Conservation (phyloP, 2,888 invertebrate species). For the Psylliodes chrysocephalus region DNA sequence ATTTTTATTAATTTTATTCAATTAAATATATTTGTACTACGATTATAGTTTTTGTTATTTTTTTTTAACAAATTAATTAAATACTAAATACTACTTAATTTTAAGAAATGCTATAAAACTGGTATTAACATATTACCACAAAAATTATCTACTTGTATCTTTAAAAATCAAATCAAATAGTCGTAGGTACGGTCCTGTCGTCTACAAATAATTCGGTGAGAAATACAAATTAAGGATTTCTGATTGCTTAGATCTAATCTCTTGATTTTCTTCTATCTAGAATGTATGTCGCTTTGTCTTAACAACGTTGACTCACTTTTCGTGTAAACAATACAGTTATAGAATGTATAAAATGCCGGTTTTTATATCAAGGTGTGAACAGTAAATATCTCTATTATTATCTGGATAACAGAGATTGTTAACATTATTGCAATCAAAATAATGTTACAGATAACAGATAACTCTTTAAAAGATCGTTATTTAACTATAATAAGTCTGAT, state of each 20-base stretch:
- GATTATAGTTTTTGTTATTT: too few relatives aligned
- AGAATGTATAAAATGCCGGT: constrained; percentile 6
- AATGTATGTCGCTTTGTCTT: constrained; percentile 16
- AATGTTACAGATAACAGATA: background rate
- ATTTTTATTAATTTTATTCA: too few relatives aligned
- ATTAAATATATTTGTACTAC: too few relatives aligned
- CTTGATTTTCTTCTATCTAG: background rate
- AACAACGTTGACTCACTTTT: constrained; percentile 10
- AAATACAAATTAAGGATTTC: constrained; percentile 18
- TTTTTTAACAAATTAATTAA: too few relatives aligned
- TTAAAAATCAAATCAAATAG: too few relatives aligned
- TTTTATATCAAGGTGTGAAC: constrained; percentile 25
- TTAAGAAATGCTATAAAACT: too few relatives aligned
- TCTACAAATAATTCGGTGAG: constrained; percentile 1
- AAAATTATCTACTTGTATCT: too few relatives aligned
- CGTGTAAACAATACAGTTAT: constrained; percentile 13
- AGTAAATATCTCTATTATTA: background rate
- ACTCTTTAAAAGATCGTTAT: too few relatives aligned
- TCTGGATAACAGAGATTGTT: background rate
- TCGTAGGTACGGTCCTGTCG: background rate
- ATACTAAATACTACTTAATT: too few relatives aligned
- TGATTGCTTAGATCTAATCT: constrained; percentile 17
- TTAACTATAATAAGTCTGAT: too few relatives aligned
- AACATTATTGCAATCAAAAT: background rate
- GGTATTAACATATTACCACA: too few relatives aligned